Evolutionary conservation across 1,140 invertebrate genomes (phyloP).

Genomic region (Ips typographus): DNA sequence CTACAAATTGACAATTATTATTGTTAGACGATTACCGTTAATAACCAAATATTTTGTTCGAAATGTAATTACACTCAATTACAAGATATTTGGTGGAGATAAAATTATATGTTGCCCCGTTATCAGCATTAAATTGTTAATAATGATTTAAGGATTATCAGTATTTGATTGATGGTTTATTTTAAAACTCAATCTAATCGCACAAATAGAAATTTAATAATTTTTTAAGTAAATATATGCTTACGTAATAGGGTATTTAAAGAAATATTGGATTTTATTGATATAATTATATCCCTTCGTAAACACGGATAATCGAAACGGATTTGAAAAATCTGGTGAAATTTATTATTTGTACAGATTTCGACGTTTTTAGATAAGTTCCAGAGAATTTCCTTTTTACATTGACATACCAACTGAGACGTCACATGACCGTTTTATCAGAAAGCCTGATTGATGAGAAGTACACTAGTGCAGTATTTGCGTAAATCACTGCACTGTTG

Average conservation of each 20-base stretch:
- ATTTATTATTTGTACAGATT: constrained; percentile 13
- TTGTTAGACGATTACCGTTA: constrained; percentile 24
- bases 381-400: too few relatives aligned
- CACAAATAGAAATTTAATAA: constrained; percentile 24
- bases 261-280: constrained; percentile 10
- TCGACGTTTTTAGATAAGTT: background rate
- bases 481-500: too few relatives aligned
- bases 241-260: constrained; percentile 1
- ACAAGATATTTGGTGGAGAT: constrained; percentile 21
- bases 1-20: constrained; percentile 26
- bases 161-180: constrained; percentile 32
- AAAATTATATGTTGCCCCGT: constrained; percentile 14
- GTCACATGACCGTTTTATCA: too few relatives aligned
- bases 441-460: too few relatives aligned
- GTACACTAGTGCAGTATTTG: too few relatives aligned
- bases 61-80: constrained; percentile 28
- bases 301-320: background rate
- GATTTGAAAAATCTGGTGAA: constrained; percentile 11
- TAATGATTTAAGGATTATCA: constrained; percentile 29
- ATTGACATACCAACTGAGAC: too few relatives aligned
- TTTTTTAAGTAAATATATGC: constrained; percentile 28
- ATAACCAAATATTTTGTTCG: constrained; percentile 21
- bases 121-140: constrained; percentile 28
- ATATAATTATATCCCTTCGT: constrained; percentile 12
- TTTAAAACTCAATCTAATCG: constrained; percentile 28